These are phyloP conservation scores for Rhinatrema bivittatum DNA, from an alignment of 2,797 vertebrate genomes.

Conservation along the genomic window DNA sequence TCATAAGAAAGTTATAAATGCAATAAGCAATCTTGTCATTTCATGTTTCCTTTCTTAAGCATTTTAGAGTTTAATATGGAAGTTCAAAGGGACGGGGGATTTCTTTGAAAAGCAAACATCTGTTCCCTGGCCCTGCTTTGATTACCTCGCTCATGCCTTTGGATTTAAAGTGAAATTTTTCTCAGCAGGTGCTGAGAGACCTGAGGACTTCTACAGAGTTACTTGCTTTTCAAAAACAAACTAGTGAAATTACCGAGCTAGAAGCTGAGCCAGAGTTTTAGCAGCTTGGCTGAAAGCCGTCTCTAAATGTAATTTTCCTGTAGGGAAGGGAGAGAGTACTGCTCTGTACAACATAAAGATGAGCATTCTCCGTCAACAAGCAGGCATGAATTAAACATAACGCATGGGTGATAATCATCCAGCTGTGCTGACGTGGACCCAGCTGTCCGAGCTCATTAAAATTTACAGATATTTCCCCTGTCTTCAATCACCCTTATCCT, in stretches of 20 bases:
- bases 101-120: constrained; percentile 34
- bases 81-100: constrained; percentile 12
- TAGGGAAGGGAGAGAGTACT: background rate
- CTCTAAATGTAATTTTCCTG: background rate
- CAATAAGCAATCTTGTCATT: no score
- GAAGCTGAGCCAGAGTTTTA: constrained; percentile 18
- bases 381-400: no score
- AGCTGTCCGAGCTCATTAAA: no score
- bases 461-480: no score
- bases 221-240: constrained; percentile 16
- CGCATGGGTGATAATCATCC: no score
- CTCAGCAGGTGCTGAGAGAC: constrained; percentile 28
- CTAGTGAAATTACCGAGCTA: constrained; percentile 21
- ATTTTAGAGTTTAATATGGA: constrained; percentile 15
- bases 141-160: constrained; percentile 31
- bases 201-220: constrained; percentile 27
- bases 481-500: no score
- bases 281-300: constrained; percentile 1
- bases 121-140: constrained; percentile 26
- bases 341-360: no score
- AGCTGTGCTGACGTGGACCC: no score
- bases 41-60: constrained; percentile 22
- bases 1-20: no score
- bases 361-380: no score
- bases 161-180: no score